phyloP scores from a whole-genome alignment of 2,888 invertebrate genomes.

The Dryococelus australis region DNA sequence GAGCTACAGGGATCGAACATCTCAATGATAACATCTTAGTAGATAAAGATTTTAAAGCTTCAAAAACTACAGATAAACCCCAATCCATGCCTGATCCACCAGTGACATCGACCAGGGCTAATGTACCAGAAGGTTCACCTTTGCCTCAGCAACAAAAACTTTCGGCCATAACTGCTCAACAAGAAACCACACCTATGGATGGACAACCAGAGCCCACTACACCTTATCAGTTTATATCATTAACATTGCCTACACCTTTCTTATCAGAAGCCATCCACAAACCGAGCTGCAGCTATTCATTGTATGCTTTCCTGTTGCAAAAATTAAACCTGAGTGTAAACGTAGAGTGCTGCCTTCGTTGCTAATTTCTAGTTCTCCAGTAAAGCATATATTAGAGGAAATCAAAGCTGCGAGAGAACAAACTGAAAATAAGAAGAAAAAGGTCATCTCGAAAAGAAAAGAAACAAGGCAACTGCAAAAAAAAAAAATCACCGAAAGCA shows the following conservation, averaged over 20 bases:
- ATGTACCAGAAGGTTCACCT: not conserved
- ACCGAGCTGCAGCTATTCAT: not conserved
- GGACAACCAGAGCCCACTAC: too few relatives aligned
- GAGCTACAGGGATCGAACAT: not conserved
- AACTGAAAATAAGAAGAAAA: not conserved
- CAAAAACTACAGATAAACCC: not conserved
- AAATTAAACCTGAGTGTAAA: too few relatives aligned
- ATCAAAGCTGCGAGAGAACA: not conserved
- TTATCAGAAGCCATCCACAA: too few relatives aligned
- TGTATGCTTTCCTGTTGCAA: not conserved
- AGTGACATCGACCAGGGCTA: not conserved
- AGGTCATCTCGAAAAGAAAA: not conserved
- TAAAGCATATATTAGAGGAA: too few relatives aligned
- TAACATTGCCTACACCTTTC: not conserved
- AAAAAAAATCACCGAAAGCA: not conserved
- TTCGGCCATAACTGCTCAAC: not conserved
- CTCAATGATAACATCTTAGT: not conserved
- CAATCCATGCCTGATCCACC: not conserved
- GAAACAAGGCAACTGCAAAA: not conserved
- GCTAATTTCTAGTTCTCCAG: not conserved
- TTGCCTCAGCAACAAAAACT: not conserved
- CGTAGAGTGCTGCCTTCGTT: not conserved
- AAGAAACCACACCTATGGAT: too few relatives aligned
- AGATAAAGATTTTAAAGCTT: not conserved
- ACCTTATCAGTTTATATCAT: too few relatives aligned